Evolutionary conservation across 2,888 invertebrate species (phyloP).

Genomic region (Drosophila picticornis): DNA sequence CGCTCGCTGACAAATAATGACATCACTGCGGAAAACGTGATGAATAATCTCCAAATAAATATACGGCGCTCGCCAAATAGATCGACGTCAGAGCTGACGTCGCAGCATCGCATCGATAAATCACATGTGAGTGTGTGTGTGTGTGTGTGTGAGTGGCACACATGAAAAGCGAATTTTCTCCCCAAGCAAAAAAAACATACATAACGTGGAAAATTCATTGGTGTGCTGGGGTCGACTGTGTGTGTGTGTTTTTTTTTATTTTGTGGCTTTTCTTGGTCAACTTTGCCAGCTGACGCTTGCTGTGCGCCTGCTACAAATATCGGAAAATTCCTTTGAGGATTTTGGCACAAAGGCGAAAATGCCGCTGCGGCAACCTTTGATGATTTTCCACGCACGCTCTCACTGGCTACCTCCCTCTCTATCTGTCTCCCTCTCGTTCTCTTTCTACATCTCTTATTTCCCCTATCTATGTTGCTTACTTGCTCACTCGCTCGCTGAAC

Average conservation of each 20-base stretch:
- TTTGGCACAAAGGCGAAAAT: constrained; percentile 80
- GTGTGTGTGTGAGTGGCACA: constrained; percentile 47
- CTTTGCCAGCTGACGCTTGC: constrained; percentile 61
- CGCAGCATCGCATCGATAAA: constrained; percentile 75
- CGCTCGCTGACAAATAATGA: constrained; percentile 18
- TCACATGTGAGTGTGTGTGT: constrained; percentile 29
- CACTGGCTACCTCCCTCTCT: not conserved
- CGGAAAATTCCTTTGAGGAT: constrained; percentile 85
- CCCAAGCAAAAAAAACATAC: constrained; percentile 60
- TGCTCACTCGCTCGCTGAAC: constrained; percentile 24
- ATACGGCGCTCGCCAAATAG: constrained; percentile 51
- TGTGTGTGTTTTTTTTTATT: constrained; percentile 31
- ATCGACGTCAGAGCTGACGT: constrained; percentile 71
- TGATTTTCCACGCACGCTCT: constrained; percentile 74
- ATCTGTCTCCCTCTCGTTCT: constrained; percentile 11
- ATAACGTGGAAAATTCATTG: constrained; percentile 74
- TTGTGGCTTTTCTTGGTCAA: constrained; percentile 76
- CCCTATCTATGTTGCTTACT: constrained; percentile 7
- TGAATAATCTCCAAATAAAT: constrained; percentile 59
- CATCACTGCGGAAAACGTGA: constrained; percentile 53
- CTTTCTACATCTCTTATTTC: not conserved
- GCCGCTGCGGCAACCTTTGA: constrained; percentile 81
- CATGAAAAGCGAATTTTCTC: constrained; percentile 79
- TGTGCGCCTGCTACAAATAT: constrained; percentile 83
- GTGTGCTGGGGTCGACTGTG: constrained; percentile 52